These are phyloP conservation scores for Synergus umbraculus DNA, from an alignment of 2,888 invertebrate species.

Conservation along the genomic window DNA sequence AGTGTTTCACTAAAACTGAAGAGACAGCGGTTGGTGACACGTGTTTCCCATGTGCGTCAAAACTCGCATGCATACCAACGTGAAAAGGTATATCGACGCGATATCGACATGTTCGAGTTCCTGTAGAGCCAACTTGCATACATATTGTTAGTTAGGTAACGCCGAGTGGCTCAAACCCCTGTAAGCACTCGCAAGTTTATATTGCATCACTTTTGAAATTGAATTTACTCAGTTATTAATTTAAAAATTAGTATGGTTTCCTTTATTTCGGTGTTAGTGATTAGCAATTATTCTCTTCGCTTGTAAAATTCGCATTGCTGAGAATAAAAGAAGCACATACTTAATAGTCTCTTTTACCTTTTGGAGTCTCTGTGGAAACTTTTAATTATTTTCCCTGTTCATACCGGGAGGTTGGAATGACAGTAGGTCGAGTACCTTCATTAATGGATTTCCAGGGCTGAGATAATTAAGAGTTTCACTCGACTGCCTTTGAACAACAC, in stretches of 20 bases:
- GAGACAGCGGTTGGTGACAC: conserved; percentile 64
- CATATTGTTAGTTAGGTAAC: conserved; percentile 70
- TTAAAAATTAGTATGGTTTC: background rate
- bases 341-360: background rate
- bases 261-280: background rate
- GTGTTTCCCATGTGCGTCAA: conserved; percentile 70
- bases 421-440: conserved; percentile 54
- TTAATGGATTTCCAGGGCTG: conserved; percentile 59
- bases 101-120: conserved; percentile 69
- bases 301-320: background rate
- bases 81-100: conserved; percentile 61
- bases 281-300: background rate
- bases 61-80: conserved; percentile 52
- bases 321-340: background rate
- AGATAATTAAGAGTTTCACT: conserved; percentile 65
- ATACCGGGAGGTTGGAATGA: conserved; percentile 38
- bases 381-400: conserved; percentile 63
- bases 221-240: background rate
- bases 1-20: background rate
- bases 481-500: background rate
- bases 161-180: conserved; percentile 67
- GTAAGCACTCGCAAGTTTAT: conserved; percentile 46
- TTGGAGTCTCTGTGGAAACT: conserved; percentile 55
- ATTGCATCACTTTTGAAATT: background rate
- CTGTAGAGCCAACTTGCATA: conserved; percentile 69